Base-by-base conservation (phyloP, 2,888 invertebrate species). In the Hirtodrosophila alboralis region DNA sequence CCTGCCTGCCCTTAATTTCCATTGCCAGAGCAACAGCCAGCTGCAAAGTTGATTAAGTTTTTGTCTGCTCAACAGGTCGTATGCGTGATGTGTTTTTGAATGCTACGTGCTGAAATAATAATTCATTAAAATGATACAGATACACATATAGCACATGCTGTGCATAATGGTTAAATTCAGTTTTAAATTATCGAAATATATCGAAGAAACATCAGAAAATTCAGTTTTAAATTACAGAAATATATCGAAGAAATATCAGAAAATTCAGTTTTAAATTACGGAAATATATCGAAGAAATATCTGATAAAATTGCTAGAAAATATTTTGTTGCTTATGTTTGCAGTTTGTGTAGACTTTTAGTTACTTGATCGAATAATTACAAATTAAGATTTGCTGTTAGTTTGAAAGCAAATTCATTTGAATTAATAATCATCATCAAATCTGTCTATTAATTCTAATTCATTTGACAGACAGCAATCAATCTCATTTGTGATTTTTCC, bases 21-120 rank as follows among this genome's bases (percentile, higher is more conserved):
- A 40, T n/a, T 18, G 45, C n/a, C 8, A 27, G 27, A 38, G 8
- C 4, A 33, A 10, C 40, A 38, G 33, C 6, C 4, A 33, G 13
- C 40, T 43, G 33, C 6, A 8, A 4, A 57, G 44, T 74, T 79
- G 78, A 84, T 84, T 84, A 66, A 61, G 65, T 60, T 66, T 63
- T 30, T 21, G 27, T 3, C 37, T 33, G 65, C 21, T 76, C 74
- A 62, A 74, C 84, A 81, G 70, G 78, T 68, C 73, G 73, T 34
- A 56, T 62, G 44, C 18, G 52, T 53, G 52, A 57, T 33, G 26
- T 37, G 38, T 40, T 54, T 36, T n/a, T 5, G n/a, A 26, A 23
- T 26, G 13, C 6, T 38, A 45, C 41, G 18, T 53, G 47, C 26
- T 31, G 9, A 37, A 48, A 57, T 31, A 34, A 28, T 27, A 56